These are phyloP conservation scores for Lerema accius DNA, from an alignment of 1,140 invertebrate genomes.

Conservation along the genomic window DNA sequence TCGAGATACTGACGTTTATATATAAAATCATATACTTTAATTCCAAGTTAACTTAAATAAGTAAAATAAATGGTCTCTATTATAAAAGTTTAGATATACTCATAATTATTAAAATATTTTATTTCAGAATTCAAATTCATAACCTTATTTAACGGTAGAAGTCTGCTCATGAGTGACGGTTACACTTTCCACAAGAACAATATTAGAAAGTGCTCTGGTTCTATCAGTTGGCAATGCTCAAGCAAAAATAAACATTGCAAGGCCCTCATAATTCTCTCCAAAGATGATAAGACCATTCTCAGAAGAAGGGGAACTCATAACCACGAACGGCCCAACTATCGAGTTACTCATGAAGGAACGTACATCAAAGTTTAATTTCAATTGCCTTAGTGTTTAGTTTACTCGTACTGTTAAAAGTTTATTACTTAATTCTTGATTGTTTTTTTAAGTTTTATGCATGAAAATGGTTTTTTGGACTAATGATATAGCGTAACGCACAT, in stretches of 20 bases:
- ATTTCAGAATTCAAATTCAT: slow-evolving; percentile 37
- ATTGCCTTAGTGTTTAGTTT: no score
- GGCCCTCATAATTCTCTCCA: slow-evolving; percentile 37
- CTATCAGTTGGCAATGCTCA: slow-evolving; percentile 45
- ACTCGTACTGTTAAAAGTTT: no score
- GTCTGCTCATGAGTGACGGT: slow-evolving; percentile 27
- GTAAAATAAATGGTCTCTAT: no score
- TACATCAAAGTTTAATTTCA: slow-evolving; percentile 38
- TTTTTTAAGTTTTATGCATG: no score
- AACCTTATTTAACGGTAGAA: slow-evolving; percentile 29
- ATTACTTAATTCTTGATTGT: no score
- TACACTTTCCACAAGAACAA: slow-evolving; percentile 39
- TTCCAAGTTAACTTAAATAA: no score
- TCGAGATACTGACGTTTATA: no score
- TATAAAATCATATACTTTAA: no score
- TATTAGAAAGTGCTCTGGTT: slow-evolving; percentile 13
- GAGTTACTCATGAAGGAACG: slow-evolving; percentile 5
- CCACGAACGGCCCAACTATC: slow-evolving; percentile 35
- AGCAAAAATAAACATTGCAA: slow-evolving; percentile 43
- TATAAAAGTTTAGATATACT: no score
- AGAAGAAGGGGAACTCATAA: slow-evolving; percentile 34
- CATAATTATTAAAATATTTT: no score
- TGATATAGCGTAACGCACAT: no score
- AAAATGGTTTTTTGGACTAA: no score
- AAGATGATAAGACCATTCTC: slow-evolving; percentile 30